Evolutionary conservation across 30 jellyfish, hydroid and myxozoan genomes (phyloP).

Genomic region (Hydractinia symbiolongicarpus): DNA sequence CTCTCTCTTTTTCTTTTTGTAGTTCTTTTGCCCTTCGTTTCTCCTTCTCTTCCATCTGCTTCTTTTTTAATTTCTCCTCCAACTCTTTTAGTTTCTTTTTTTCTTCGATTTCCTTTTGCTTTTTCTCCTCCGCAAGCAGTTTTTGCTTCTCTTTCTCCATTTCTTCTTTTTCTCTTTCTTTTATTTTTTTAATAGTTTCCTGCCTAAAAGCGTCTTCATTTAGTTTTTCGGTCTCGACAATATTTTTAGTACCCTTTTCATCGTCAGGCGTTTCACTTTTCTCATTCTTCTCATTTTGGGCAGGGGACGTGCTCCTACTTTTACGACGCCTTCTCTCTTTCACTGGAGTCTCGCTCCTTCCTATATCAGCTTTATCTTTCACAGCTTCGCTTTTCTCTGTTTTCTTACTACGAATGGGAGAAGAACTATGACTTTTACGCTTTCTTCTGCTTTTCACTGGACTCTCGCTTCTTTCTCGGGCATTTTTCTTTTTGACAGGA

Average conservation of each 20-base stretch:
- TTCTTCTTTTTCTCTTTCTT: constrained; percentile 40
- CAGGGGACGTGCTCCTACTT: too few relatives aligned
- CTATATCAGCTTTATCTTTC: neutral
- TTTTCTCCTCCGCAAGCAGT: constrained; percentile 47
- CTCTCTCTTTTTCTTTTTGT: constrained; percentile 33
- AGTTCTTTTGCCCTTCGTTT: constrained; percentile 8
- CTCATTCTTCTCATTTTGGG: too few relatives aligned
- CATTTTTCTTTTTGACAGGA: neutral
- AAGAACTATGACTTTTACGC: neutral
- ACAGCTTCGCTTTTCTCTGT: neutral
- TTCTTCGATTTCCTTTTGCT: constrained; percentile 44
- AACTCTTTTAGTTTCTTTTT: constrained; percentile 5
- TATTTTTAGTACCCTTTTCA: neutral
- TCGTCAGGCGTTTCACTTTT: too few relatives aligned
- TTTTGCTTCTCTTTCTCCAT: constrained; percentile 28
- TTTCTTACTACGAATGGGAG: neutral
- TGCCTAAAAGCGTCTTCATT: neutral
- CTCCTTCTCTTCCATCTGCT: constrained; percentile 31
- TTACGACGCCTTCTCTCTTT: neutral
- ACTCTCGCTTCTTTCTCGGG: constrained; percentile 26
- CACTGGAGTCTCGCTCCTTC: neutral
- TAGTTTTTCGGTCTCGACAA: neutral
- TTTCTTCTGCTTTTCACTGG: constrained; percentile 20
- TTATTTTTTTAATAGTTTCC: constrained; percentile 15
- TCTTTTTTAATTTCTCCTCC: constrained; percentile 17